Conservation (phyloP, 2,888 invertebrate genomes). For the Himalopsyche tibetana region DNA sequence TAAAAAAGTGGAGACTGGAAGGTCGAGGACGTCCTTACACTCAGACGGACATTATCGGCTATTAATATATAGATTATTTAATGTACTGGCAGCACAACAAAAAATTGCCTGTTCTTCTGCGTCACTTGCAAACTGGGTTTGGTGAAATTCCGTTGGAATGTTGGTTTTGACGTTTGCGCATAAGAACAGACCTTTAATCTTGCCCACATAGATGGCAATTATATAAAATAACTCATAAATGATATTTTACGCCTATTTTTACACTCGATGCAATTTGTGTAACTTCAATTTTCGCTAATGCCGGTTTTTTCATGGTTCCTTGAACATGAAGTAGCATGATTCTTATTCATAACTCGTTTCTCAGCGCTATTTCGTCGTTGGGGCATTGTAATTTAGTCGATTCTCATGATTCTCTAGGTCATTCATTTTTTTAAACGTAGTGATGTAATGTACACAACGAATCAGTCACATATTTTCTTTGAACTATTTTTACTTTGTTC, state of each 20-base stretch:
- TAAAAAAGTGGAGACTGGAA: no score
- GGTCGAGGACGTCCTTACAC: no score
- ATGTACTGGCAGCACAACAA: no score
- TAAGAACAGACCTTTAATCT: no score
- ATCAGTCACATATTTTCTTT: neutral
- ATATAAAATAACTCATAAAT: neutral
- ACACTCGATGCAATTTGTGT: neutral
- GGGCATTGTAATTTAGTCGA: constrained; percentile 51
- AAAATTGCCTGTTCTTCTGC: no score
- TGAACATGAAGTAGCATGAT: constrained; percentile 49
- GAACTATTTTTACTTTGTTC: no score
- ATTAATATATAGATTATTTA: no score
- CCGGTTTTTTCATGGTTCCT: constrained; percentile 55
- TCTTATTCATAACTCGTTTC: constrained; percentile 57
- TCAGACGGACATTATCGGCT: no score
- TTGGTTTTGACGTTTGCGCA: no score
- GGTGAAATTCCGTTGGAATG: no score
- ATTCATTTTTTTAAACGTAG: constrained; percentile 1
- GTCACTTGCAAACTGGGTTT: no score
- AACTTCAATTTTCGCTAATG: neutral
- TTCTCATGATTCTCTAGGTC: constrained; percentile 57
- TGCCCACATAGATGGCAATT: neutral
- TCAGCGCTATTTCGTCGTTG: neutral
- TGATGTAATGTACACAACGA: constrained; percentile 24
- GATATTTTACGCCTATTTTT: neutral